Percentiles rank a stretch among this genome's conserved stretches.
Evolutionary conservation across 2,113 vertebrate species (phyloP).

Genomic region (Edolisoma coerulescens): DNA sequence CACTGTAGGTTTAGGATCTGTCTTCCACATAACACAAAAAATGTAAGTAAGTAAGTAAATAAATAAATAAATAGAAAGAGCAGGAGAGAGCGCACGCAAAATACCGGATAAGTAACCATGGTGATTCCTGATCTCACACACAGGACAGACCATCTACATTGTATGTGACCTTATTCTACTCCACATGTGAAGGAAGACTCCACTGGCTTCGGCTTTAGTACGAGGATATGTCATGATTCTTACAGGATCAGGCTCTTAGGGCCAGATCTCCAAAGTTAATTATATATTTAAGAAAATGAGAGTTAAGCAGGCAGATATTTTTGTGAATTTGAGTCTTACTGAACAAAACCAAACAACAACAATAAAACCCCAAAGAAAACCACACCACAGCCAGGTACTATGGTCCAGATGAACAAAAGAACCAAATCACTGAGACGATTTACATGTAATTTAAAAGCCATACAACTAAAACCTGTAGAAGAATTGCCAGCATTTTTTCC

Average conservation of each 20-base stretch:
- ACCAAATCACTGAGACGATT: not conserved
- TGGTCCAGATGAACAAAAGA: not conserved
- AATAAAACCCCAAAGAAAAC: not conserved
- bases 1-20: not conserved
- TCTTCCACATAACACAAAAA: not conserved
- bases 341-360: not conserved
- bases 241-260: not conserved
- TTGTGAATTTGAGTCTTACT: not conserved
- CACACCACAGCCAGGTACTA: not conserved
- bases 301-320: not conserved
- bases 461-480: not conserved
- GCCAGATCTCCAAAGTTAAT: not conserved
- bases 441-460: not conserved
- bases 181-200: not conserved
- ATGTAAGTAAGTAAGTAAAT: not conserved
- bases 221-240: not conserved
- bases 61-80: not conserved
- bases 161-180: not conserved
- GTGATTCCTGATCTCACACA: constrained; percentile 17
- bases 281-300: not conserved
- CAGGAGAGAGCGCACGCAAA: accelerated
- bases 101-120: constrained; percentile 38
- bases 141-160: not conserved
- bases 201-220: not conserved
- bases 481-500: not conserved